Percentiles rank a stretch among this genome's conserved stretches.
These are phyloP conservation scores for Noctua pronuba DNA, from an alignment of 2,888 invertebrate genomes.

Conservation along the genomic window DNA sequence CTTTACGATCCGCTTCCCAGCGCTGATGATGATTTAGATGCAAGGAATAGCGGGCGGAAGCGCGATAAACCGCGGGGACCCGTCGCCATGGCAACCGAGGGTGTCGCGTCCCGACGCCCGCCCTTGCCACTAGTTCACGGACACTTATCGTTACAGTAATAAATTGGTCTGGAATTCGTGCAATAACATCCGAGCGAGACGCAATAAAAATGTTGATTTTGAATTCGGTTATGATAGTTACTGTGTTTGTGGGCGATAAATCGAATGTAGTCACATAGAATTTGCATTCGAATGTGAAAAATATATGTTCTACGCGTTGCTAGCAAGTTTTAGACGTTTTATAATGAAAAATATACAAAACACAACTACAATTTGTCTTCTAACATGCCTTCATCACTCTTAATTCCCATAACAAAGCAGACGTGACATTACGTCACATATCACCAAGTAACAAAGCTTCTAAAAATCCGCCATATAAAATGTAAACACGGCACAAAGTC, in stretches of 20 bases:
- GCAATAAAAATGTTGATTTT: conserved; percentile 82
- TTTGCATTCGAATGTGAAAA: conserved; percentile 33
- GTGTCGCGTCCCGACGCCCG: conserved; percentile 75
- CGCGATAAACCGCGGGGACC: conserved; percentile 76
- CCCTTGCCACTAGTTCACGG: conserved; percentile 86
- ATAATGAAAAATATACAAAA: neutral
- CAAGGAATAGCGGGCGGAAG: conserved; percentile 86
- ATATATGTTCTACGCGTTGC: conserved; percentile 1
- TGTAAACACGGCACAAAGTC: conserved; percentile 83
- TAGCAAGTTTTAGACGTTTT: neutral
- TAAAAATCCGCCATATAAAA: conserved; percentile 77
- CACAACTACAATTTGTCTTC: conserved; percentile 11
- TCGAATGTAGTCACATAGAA: conserved; percentile 26
- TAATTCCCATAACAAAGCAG: conserved; percentile 49
- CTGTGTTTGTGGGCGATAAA: conserved; percentile 58
- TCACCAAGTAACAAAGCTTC: conserved; percentile 63
- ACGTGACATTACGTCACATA: conserved; percentile 50
- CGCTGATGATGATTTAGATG: conserved; percentile 90
- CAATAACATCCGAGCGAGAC: conserved; percentile 83
- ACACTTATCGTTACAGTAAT: conserved; percentile 89
- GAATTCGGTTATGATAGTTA: conserved; percentile 71
- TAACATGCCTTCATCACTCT: conserved; percentile 31
- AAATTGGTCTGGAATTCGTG: conserved; percentile 88
- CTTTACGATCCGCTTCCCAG: conserved; percentile 86
- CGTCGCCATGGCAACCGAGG: conserved; percentile 82